Base-by-base conservation (phyloP, 2,797 vertebrate genomes). In the Fundulus diaphanus region DNA sequence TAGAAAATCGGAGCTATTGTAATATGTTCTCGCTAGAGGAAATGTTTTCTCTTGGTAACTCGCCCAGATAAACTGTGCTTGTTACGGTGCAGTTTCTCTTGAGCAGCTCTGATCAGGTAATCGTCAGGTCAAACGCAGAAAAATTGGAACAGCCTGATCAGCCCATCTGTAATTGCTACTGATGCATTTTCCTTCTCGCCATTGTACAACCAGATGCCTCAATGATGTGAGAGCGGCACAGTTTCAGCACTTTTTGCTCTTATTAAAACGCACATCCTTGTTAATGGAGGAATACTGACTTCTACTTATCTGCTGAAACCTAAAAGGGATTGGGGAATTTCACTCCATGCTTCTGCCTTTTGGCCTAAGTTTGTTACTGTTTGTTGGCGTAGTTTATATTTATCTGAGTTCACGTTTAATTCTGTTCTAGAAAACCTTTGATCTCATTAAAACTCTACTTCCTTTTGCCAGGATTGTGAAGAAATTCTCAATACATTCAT, bases 401-500 rank as follows among this genome's bases (percentile, higher is more conserved):
- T 29, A 48, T 67, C 40, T 20, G 22, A n/a, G 20, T 40, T 46
- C 27, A 29, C 7, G 18, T 68, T 68, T 33, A 31, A n/a, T 12
- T 22, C 46, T 69, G 31, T 24, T 51, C 22, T 15, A 9, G 5
- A 69, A 46, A 51, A 51, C 31, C 22, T 69, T 51, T 13, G 33
- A 51, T 6, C 24, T 22, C 15, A 51, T 15, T 24, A 1, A 13
- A 51, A 27, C 51, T 33, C 2, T 69, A 33, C 20, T 24, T 69
- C 48, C 11, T 69, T 69, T 49, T 68, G 22, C 61, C 35, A 40
- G 13, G 2, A 66, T 63, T 16, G 7, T 52, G 57, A 61, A 63
- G 8, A 63, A n/a, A 40, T 44, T 42, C 13, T 27, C 73, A 0
- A 77, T 78, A 52, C 42, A 40, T 44, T 42, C 13, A 16, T 75